Evolutionary conservation across 2,888 invertebrate species (phyloP).

Genomic region (Leucania comma): DNA sequence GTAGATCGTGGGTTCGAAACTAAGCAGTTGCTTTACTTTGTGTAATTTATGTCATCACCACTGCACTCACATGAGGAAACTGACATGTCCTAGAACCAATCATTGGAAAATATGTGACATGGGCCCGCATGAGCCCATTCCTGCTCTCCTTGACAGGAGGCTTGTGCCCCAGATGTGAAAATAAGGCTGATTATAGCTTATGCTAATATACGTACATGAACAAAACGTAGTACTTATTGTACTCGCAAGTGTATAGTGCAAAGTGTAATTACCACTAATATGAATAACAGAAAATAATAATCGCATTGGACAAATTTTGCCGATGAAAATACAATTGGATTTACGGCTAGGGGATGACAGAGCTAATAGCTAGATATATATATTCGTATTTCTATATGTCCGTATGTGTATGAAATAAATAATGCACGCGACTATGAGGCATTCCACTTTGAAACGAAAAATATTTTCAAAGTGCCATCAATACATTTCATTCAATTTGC

Average conservation of each 20-base stretch:
- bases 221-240: background rate
- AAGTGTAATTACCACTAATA: conserved; percentile 24
- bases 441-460: conserved; percentile 76
- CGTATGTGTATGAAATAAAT: conserved; percentile 60
- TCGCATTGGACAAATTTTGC: conserved; percentile 41
- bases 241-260: background rate
- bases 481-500: conserved; percentile 85
- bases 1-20: no score
- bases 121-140: no score
- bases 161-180: no score
- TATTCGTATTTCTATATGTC: conserved; percentile 33
- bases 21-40: no score
- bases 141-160: no score
- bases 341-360: conserved; percentile 30
- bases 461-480: conserved; percentile 84
- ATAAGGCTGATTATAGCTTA: no score
- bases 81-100: no score
- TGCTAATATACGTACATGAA: no score
- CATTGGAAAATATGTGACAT: no score
- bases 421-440: conserved; percentile 65
- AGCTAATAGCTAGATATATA: conserved; percentile 26
- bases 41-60: no score
- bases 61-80: no score
- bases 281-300: conserved; percentile 52
- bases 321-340: conserved; percentile 51